Evolutionary conservation across 1,140 invertebrate genomes (phyloP), one percentile per base, ranked within the genome.

Genomic region (Brachystomella parvula): DNA sequence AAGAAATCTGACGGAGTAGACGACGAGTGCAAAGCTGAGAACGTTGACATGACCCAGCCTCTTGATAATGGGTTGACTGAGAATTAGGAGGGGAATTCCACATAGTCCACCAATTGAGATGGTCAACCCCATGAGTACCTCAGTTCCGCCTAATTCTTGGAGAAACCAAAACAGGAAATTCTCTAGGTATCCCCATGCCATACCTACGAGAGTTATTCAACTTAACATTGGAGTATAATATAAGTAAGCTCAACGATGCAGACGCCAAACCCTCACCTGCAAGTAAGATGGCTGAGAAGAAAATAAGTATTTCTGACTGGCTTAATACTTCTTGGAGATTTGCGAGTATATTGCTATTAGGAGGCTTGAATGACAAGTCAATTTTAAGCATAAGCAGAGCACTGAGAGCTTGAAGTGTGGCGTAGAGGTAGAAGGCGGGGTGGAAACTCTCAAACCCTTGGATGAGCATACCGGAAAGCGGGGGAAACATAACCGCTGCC

Each of bases 161-260:
- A 93, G 82, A 65, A 90, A 82, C 89, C 89, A 92, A 77, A 92
- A 93, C 2, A 93, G 79, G 77, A 92, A 94, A 65, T 85, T 89
- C 77, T 92, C 89, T 44, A 91, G 85, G 76, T 89, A 90, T 6
- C 89, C 89, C 87, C 88, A 91, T 15, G 85, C 85, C 0, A 83
- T 86, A 9, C 89, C 88, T 89, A n/a, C n/a, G n/a, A 76, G 19
- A 79, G 24, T 44, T 44, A n/a, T 44, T 44, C 39, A 53, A 24
- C n/a, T n/a, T n/a, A n/a, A n/a, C n/a, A 53, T 78, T 72, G 71
- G 30, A 63, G 47, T 70, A 44, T n/a, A n/a, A n/a, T n/a, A n/a
- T n/a, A n/a, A n/a, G n/a, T n/a, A n/a, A n/a, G n/a, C n/a, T 44
- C n/a, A n/a, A n/a, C n/a, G n/a, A n/a, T n/a, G n/a, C n/a, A n/a